Conservation (phyloP, 2,797 vertebrate species). For the Coregonus sp. region DNA sequence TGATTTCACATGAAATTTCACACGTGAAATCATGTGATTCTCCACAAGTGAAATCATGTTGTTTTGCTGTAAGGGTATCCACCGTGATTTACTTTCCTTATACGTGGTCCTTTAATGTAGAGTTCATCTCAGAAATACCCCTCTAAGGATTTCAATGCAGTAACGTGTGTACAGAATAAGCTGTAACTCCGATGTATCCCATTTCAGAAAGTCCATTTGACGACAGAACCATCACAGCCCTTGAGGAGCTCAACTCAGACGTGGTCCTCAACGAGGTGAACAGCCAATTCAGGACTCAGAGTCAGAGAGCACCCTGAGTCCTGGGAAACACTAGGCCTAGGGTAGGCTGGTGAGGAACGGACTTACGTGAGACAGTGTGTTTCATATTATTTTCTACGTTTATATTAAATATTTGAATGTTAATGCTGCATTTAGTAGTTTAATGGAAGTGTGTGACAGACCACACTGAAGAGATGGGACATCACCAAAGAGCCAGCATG, state of each 20-base stretch:
- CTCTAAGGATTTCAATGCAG: no score
- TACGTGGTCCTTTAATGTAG: background rate
- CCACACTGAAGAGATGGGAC: background rate
- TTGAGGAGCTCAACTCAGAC: slow-evolving; percentile 57
- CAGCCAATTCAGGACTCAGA: slow-evolving; percentile 43
- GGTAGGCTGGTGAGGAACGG: no score
- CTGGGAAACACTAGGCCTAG: no score
- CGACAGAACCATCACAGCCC: slow-evolving; percentile 62
- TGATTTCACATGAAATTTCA: no score
- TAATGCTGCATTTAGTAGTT: background rate
- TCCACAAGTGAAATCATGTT: no score
- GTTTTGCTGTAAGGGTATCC: background rate
- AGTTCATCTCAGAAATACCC: background rate
- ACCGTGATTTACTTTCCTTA: background rate
- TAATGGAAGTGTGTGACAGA: background rate
- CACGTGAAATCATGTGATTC: no score
- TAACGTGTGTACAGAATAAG: background rate
- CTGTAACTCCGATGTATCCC: slow-evolving; percentile 3
- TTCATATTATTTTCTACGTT: background rate
- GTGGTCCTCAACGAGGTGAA: slow-evolving; percentile 74
- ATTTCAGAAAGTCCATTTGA: slow-evolving; percentile 65
- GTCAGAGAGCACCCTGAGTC: slow-evolving; percentile 14
- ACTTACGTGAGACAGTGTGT: no score
- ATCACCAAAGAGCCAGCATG: background rate
- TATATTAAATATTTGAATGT: background rate